Evolutionary conservation across 2,113 vertebrate species (phyloP).

Genomic region (Scopus umbretta): DNA sequence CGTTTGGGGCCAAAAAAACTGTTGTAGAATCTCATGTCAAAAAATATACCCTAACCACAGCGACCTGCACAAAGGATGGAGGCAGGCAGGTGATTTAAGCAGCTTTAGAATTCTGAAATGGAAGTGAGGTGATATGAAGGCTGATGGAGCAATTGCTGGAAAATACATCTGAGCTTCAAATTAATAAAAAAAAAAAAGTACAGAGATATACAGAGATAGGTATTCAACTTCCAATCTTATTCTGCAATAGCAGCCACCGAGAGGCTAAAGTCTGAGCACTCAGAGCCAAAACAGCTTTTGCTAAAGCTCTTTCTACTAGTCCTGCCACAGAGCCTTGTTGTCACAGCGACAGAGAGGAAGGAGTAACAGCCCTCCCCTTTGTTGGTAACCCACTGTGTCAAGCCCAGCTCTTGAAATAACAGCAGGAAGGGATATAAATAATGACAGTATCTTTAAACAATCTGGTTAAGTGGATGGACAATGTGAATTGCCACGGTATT

Average conservation of each 20-base stretch:
- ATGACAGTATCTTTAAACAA: neutral
- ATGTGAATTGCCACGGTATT: neutral
- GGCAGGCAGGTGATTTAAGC: neutral
- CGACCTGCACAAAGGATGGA: neutral
- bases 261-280: neutral
- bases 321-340: neutral
- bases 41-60: neutral
- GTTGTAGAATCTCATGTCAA: rapidly evolving
- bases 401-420: neutral
- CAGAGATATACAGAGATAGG: neutral
- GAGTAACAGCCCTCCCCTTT: neutral
- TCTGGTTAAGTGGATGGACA: neutral
- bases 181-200: neutral
- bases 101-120: neutral
- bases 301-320: neutral
- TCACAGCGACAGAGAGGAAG: neutral
- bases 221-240: neutral
- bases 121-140: neutral
- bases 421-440: neutral
- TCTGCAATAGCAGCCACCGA: neutral
- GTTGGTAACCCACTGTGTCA: neutral
- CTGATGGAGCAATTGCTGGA: rapidly evolving
- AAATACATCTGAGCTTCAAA: neutral
- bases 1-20: neutral
- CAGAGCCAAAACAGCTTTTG: neutral